phyloP scores from a whole-genome alignment of 2,113 vertebrate genomes.

The Formicarius rufipectus region DNA sequence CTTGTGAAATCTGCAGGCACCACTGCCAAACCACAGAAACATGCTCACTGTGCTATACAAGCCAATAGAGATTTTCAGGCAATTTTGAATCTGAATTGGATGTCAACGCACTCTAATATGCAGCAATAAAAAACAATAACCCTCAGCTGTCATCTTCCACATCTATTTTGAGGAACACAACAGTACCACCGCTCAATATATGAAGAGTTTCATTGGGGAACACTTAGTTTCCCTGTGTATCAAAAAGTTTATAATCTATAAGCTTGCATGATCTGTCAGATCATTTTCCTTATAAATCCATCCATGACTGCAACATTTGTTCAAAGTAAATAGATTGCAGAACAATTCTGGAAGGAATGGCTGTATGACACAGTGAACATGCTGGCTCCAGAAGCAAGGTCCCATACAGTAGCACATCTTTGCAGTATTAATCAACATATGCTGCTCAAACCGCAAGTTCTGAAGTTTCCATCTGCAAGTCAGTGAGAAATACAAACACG shows the following conservation, averaged over 20 bases:
- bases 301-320: neutral
- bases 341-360: slow-evolving; percentile 2
- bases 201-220: neutral
- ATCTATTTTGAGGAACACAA: neutral
- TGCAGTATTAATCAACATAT: neutral
- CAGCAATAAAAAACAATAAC: neutral
- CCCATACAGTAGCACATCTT: neutral
- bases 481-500: neutral
- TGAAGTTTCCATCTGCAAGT: neutral
- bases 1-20: neutral
- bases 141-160: neutral
- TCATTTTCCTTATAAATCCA: neutral
- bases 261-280: neutral
- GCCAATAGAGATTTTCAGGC: neutral
- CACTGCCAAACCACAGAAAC: neutral
- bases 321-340: neutral
- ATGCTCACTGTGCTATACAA: neutral
- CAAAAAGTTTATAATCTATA: neutral
- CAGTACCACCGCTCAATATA: neutral
- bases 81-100: neutral
- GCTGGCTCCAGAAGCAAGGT: neutral
- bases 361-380: rapidly evolving
- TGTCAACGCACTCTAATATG: neutral
- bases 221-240: neutral
- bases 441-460: neutral